phyloP scores from a whole-genome alignment of 2,113 vertebrate genomes.

The Siniperca chuatsi region DNA sequence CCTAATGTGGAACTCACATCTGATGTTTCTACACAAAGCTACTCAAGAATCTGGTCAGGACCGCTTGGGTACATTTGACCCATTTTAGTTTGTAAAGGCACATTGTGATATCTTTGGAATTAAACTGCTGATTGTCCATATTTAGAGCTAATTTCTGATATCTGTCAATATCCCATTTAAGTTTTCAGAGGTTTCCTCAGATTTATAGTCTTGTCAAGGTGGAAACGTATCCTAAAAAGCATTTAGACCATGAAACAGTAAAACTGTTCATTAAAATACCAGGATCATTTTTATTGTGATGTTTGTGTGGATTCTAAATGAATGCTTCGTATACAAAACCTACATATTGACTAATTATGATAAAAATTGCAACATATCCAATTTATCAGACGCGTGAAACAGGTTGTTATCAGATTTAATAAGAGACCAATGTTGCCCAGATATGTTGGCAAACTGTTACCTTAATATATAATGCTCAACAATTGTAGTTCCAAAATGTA shows the following conservation, averaged over 20 bases:
- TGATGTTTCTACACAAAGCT: constrained; percentile 12
- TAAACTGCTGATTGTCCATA: background rate
- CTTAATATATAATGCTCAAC: no score
- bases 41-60: background rate
- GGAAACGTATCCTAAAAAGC: background rate
- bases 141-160: background rate
- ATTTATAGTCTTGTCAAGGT: background rate
- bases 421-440: background rate
- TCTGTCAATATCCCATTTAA: background rate
- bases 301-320: background rate
- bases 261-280: background rate
- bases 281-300: background rate
- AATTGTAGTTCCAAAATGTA: background rate
- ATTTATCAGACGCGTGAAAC: background rate
- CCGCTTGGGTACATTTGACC: background rate
- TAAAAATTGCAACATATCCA: background rate
- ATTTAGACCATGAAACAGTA: background rate
- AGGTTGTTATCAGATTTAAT: background rate
- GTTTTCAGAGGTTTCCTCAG: background rate
- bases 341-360: background rate
- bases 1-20: background rate
- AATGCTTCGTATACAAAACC: background rate
- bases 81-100: background rate
- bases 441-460: background rate
- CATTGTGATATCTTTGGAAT: background rate